Evolutionary conservation across 1,140 invertebrate genomes (phyloP).

Genomic region (Drosophila nebulosa): DNA sequence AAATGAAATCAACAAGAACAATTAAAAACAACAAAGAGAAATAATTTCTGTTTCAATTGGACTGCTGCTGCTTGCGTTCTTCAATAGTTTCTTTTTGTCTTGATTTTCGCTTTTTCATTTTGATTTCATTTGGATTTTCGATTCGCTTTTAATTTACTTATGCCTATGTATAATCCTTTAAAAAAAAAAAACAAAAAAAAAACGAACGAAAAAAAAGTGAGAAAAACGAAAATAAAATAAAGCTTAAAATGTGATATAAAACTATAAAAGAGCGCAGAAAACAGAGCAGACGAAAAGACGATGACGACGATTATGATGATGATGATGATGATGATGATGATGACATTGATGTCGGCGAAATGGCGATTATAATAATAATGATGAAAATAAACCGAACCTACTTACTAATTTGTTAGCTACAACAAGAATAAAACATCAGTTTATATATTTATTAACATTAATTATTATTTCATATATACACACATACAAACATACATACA

Average conservation of each 20-base stretch:
- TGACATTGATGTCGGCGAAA: background rate
- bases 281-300: slow-evolving; percentile 35
- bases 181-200: background rate
- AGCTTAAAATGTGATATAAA: slow-evolving; percentile 80
- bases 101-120: background rate
- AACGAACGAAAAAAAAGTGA: background rate
- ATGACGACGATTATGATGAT: no score
- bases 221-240: slow-evolving; percentile 65
- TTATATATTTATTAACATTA: slow-evolving; percentile 61
- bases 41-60: background rate
- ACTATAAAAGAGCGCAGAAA: slow-evolving; percentile 41
- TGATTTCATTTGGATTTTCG: background rate
- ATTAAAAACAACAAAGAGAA: background rate
- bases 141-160: no score
- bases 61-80: background rate
- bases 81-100: background rate
- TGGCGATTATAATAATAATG: slow-evolving; percentile 13
- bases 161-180: background rate
- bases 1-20: background rate
- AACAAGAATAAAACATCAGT: slow-evolving; percentile 28
- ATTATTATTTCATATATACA: slow-evolving; percentile 53
- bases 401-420: slow-evolving; percentile 15
- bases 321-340: no score
- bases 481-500: no score
- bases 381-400: slow-evolving; percentile 1